Percentiles rank a stretch among this genome's conserved stretches.
Evolutionary conservation across 2,888 invertebrate genomes (phyloP).

Genomic region (Entomobrya multifasciata): DNA sequence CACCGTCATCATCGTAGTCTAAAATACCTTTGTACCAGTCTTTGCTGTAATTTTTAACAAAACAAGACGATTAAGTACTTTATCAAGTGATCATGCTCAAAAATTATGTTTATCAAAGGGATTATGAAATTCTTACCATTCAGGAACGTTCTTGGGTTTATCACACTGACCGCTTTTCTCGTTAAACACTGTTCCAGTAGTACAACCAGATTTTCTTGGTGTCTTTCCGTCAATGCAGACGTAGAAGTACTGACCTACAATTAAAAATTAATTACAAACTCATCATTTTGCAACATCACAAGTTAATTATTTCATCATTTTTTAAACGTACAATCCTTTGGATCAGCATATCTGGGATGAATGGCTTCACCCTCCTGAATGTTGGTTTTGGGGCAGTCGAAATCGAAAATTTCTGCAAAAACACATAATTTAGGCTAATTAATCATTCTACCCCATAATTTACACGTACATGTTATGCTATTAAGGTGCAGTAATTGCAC

Average conservation of each 20-base stretch:
- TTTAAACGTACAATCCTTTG: constrained; percentile 92
- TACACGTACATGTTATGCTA: background rate
- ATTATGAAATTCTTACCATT: constrained; percentile 86
- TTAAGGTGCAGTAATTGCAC: constrained; percentile 30
- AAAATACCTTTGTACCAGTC: constrained; percentile 94
- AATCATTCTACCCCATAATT: background rate
- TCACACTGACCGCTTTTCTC: constrained; percentile 90
- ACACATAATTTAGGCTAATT: constrained; percentile 20
- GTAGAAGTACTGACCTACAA: constrained; percentile 86
- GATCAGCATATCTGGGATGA: constrained; percentile 93
- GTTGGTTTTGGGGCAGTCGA: constrained; percentile 90
- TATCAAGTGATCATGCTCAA: background rate
- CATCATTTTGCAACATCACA: too few relatives aligned
- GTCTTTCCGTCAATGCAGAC: constrained; percentile 91
- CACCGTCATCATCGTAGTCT: constrained; percentile 89
- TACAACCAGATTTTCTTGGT: constrained; percentile 69
- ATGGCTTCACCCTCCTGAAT: constrained; percentile 81
- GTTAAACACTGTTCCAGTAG: constrained; percentile 86
- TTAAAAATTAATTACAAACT: background rate
- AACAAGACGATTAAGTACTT: background rate
- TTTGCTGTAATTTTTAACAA: constrained; percentile 83
- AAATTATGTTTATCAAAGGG: background rate
- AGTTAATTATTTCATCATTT: too few relatives aligned
- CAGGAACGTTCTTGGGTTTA: constrained; percentile 92
- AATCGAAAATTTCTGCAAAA: constrained; percentile 88